Evolutionary conservation across 2,113 vertebrate species (phyloP).

Genomic region (Chionis minor): DNA sequence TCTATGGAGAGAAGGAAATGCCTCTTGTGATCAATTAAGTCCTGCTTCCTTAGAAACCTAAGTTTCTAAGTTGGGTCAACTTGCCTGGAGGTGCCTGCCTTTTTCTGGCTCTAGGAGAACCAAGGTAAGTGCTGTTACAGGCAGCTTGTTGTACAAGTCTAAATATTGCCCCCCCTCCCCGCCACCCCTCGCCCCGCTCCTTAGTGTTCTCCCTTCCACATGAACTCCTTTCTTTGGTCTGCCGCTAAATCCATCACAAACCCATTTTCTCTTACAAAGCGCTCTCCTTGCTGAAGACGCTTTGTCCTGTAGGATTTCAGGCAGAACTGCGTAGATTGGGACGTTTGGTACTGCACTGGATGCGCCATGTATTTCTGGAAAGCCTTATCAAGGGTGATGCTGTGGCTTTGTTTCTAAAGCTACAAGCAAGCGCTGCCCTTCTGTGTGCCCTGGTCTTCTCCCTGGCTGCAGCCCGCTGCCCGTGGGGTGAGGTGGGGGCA

Average conservation of each 20-base stretch:
- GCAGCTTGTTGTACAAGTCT: not conserved
- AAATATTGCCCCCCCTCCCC: too few species aligned
- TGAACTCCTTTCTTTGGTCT: not conserved
- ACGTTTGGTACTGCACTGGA: accelerated
- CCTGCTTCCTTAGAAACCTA: not conserved
- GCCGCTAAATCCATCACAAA: not conserved
- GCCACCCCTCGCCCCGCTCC: too few species aligned
- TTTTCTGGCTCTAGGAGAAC: not conserved
- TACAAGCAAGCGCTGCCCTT: not conserved
- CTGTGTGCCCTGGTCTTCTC: not conserved
- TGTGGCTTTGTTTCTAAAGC: not conserved
- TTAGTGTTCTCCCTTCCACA: not conserved
- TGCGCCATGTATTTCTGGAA: accelerated
- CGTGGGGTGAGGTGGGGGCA: not conserved
- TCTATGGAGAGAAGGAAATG: not conserved
- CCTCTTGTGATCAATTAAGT: not conserved
- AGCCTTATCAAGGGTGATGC: not conserved
- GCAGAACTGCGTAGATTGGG: not conserved
- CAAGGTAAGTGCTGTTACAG: not conserved
- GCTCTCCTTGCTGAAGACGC: not conserved
- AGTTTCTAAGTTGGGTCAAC: not conserved
- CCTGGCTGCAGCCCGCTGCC: not conserved
- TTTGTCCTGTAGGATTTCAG: not conserved
- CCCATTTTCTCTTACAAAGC: not conserved
- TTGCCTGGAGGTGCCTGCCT: not conserved